phyloP scores from a whole-genome alignment of 2,888 invertebrate genomes.

The Cerastoderma edule region DNA sequence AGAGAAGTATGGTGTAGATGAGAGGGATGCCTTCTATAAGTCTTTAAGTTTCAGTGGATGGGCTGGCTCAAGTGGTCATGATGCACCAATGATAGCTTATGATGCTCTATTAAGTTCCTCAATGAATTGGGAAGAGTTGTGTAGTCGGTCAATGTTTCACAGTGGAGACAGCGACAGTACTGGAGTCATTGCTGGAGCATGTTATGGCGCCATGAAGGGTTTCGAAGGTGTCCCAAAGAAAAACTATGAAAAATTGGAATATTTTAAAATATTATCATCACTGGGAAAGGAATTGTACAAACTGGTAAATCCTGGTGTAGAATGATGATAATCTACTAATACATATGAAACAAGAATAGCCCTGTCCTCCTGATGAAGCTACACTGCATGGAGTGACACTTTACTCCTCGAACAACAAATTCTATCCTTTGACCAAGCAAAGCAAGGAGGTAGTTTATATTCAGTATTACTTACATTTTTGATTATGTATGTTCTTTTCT shows the following conservation, averaged over 20 bases:
- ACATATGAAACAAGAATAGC: too few relatives aligned
- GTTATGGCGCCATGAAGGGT: conserved; percentile 81
- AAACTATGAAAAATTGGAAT: conserved; percentile 69
- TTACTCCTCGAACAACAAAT: too few relatives aligned
- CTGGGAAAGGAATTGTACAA: conserved; percentile 28
- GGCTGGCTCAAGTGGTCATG: conserved; percentile 83
- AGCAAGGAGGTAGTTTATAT: too few relatives aligned
- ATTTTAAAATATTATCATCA: conserved; percentile 15
- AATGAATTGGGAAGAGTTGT: conserved; percentile 79
- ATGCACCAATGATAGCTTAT: conserved; percentile 83
- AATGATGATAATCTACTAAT: too few relatives aligned
- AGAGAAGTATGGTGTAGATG: conserved; percentile 70
- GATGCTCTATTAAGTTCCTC: conserved; percentile 78
- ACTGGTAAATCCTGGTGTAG: neutral
- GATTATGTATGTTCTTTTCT: too few relatives aligned
- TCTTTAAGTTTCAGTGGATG: conserved; percentile 78
- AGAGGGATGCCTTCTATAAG: conserved; percentile 80
- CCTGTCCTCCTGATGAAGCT: too few relatives aligned
- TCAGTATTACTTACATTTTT: too few relatives aligned
- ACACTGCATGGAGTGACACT: too few relatives aligned
- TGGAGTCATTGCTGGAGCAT: conserved; percentile 80
- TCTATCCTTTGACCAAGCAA: too few relatives aligned
- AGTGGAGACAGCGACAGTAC: conserved; percentile 83
- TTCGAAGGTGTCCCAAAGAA: conserved; percentile 75
- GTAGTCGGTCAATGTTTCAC: conserved; percentile 79